A percentile compares a stretch with the other conserved stretches of the same genome.
Conservation (phyloP, 2,113 vertebrate species). For the Tor tambroides region DNA sequence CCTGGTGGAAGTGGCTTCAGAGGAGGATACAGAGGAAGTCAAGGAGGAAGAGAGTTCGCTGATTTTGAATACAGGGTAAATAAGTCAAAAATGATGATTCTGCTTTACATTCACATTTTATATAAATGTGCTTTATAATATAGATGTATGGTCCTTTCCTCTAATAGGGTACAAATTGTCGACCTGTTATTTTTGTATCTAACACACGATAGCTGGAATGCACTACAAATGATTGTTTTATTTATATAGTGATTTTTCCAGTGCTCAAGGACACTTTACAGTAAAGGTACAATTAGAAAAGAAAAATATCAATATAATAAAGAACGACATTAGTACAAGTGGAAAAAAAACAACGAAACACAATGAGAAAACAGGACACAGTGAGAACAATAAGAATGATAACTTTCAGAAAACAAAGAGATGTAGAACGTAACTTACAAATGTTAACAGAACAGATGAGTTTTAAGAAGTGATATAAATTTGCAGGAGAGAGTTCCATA, state of each 20-base stretch:
- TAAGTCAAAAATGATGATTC: not conserved
- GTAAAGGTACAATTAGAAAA: too few relatives aligned
- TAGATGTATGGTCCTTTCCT: not conserved
- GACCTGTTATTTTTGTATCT: not conserved
- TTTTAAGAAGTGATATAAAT: not conserved
- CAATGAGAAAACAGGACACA: too few relatives aligned
- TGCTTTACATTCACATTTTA: not conserved
- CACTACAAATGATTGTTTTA: too few relatives aligned
- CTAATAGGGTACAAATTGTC: not conserved
- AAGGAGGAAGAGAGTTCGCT: slow-evolving; percentile 91
- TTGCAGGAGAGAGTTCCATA: too few relatives aligned
- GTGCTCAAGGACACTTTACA: too few relatives aligned
- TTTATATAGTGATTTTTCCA: too few relatives aligned
- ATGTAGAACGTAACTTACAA: not conserved
- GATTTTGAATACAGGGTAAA: slow-evolving; percentile 95
- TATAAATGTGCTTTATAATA: not conserved
- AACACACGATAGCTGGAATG: not conserved
- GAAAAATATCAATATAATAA: too few relatives aligned
- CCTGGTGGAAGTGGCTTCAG: slow-evolving; percentile 86
- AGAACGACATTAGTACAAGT: too few relatives aligned
- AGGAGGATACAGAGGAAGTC: slow-evolving; percentile 86
- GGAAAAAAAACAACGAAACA: not conserved
- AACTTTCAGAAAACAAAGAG: not conserved
- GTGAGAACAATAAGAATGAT: not conserved
- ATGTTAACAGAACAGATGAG: not conserved